These are phyloP conservation scores for Chelonoidis abingdonii DNA, from an alignment of 2,113 vertebrate genomes.

Conservation along the genomic window DNA sequence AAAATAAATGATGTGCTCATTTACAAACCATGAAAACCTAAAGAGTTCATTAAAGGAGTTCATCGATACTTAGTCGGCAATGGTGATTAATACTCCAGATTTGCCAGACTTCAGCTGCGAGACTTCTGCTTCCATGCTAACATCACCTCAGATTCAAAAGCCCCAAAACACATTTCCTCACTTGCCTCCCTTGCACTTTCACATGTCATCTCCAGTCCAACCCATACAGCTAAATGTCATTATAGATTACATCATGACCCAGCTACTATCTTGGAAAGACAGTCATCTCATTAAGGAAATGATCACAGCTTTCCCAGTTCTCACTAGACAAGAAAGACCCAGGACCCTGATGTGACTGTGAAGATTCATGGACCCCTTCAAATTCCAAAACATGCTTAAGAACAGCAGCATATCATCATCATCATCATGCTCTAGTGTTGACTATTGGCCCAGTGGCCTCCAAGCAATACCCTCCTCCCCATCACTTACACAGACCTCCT, in stretches of 20 bases:
- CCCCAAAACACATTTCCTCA: background rate
- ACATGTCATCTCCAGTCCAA: background rate
- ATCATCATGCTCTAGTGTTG: background rate
- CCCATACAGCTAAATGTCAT: background rate
- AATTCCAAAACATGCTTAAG: background rate
- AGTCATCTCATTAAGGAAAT: background rate
- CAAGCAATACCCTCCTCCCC: background rate
- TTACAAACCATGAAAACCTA: background rate
- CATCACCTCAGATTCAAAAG: background rate
- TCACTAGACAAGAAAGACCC: background rate
- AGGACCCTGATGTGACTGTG: background rate
- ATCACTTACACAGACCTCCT: background rate
- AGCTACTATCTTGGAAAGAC: background rate
- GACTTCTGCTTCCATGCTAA: background rate
- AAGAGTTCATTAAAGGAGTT: background rate
- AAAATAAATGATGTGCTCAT: background rate
- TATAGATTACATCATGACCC: background rate
- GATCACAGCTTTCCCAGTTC: background rate
- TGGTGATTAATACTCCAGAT: background rate
- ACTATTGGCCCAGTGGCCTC: background rate
- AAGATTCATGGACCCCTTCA: background rate
- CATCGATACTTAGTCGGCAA: background rate
- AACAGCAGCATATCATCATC: background rate
- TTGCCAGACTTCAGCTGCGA: background rate
- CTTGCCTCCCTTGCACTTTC: background rate